Conservation (phyloP, 2,113 vertebrate species). For the Sinocyclocheilus anophthalmus region DNA sequence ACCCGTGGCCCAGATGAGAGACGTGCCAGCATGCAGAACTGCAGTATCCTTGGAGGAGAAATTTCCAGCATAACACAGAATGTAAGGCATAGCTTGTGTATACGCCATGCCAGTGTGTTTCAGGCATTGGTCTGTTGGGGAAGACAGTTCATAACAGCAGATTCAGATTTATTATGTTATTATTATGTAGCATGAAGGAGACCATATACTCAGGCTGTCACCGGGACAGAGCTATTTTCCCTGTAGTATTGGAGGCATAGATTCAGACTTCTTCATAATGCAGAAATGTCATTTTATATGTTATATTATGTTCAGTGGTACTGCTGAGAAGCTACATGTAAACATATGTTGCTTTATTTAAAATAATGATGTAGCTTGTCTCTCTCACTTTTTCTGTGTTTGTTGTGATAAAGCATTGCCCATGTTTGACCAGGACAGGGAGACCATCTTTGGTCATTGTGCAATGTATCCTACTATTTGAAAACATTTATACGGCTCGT, state of each 20-base stretch:
- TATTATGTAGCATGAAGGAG: constrained; percentile 14
- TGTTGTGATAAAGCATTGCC: not conserved
- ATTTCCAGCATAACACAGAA: constrained; percentile 40
- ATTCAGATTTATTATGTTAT: constrained; percentile 41
- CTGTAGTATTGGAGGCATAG: constrained; percentile 2
- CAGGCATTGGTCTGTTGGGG: constrained; percentile 5
- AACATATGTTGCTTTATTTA: not conserved
- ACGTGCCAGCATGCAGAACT: constrained; percentile 52
- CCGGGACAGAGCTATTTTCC: not conserved
- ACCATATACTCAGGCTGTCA: not conserved
- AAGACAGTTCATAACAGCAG: constrained; percentile 16
- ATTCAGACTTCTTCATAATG: constrained; percentile 11
- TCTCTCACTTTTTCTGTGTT: constrained; percentile 9
- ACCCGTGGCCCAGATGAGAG: constrained; percentile 42
- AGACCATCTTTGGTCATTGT: not conserved
- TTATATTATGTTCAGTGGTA: not conserved
- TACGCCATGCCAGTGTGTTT: not conserved
- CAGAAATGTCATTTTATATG: not conserved
- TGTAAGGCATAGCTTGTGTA: not conserved
- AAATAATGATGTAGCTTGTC: not conserved
- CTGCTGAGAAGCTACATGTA: not conserved
- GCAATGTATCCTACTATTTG: not conserved
- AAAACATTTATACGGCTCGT: not conserved
- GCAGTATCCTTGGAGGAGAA: constrained; percentile 62
- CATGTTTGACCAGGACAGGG: not conserved